Evolutionary conservation across 2,888 invertebrate genomes (phyloP).

Genomic region (Stenchaetothrips biformis): DNA sequence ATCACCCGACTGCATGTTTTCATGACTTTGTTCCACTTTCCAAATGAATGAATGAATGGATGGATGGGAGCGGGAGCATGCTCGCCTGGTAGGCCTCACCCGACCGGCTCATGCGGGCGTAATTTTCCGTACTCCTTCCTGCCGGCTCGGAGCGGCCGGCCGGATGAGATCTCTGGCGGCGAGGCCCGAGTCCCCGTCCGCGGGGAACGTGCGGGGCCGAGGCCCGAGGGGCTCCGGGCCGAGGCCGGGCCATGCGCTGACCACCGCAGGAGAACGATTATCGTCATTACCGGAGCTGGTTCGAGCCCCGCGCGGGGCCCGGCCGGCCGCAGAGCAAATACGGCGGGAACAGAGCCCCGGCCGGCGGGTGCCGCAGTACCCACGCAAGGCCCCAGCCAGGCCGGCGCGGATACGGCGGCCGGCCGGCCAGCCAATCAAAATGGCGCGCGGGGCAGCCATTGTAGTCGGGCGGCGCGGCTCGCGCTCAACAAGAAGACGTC

Average conservation of each 20-base stretch:
- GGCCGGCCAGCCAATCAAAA: no score
- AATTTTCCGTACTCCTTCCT: background rate
- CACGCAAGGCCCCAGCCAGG: no score
- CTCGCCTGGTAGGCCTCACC: background rate
- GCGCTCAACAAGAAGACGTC: no score
- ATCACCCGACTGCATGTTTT: no score
- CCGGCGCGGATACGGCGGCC: no score
- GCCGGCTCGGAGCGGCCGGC: background rate
- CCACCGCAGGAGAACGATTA: conserved; percentile 12
- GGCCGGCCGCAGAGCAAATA: conserved; percentile 16
- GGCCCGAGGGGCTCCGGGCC: background rate
- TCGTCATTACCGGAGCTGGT: background rate
- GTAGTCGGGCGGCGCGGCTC: no score
- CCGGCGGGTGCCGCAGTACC: no score
- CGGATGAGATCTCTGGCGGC: no score
- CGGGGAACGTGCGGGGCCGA: background rate
- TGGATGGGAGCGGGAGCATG: background rate
- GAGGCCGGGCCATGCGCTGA: background rate
- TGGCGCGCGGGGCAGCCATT: no score
- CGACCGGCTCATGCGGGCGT: no score
- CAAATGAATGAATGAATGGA: background rate
- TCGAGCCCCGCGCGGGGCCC: background rate
- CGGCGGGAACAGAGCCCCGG: background rate
- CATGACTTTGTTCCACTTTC: no score
- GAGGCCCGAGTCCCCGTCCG: no score